phyloP scores from a whole-genome alignment of 2,113 vertebrate species.

The Cnemophilus loriae region DNA sequence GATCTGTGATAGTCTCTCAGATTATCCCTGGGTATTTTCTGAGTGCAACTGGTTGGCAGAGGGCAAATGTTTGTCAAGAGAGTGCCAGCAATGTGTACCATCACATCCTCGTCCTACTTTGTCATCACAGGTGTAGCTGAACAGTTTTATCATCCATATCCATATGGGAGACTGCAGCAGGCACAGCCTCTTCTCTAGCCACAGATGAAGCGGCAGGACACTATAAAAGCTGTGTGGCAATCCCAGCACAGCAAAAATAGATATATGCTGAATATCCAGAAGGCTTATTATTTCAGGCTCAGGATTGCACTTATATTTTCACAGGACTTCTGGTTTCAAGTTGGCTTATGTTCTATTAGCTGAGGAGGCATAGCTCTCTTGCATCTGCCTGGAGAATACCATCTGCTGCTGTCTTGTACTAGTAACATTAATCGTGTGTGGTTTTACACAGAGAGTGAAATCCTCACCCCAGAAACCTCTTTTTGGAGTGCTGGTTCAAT shows the following conservation, averaged over 20 bases:
- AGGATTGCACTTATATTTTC: not conserved
- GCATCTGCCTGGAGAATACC: constrained; percentile 29
- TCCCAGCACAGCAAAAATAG: not conserved
- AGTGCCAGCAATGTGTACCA: not conserved
- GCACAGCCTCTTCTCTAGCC: not conserved
- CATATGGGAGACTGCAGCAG: not conserved
- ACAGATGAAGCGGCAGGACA: not conserved
- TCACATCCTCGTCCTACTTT: not conserved
- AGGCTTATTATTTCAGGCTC: constrained; percentile 18
- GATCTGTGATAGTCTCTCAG: accelerated
- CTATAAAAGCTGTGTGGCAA: not conserved
- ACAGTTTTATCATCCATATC: not conserved
- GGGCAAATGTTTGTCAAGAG: not conserved
- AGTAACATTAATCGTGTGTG: not conserved
- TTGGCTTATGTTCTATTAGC: constrained; percentile 11
- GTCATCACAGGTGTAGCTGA: not conserved
- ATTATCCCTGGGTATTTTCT: not conserved
- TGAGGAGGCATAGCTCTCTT: not conserved
- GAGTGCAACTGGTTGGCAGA: not conserved
- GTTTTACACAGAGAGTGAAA: not conserved
- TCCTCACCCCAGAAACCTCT: not conserved
- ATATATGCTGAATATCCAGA: not conserved
- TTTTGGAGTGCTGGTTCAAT: not conserved
- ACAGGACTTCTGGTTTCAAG: constrained; percentile 3
- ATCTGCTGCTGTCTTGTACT: constrained; percentile 35